phyloP scores from a whole-genome alignment of 2,113 vertebrate species.

The Cisticola juncidis region DNA sequence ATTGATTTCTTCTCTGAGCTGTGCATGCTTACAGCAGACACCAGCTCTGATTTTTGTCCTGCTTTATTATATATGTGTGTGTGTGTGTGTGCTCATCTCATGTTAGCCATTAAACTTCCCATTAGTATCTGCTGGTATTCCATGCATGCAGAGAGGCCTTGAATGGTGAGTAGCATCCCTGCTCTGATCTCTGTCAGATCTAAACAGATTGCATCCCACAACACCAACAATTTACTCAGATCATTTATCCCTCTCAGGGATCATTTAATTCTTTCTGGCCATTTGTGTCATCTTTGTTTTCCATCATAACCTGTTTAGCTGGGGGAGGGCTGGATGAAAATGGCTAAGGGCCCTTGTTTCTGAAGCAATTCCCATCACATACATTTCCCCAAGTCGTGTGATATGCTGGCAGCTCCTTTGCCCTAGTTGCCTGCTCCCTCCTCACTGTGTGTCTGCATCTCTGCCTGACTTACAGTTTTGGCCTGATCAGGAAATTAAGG shows the following conservation, averaged over 20 bases:
- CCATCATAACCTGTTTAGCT: neutral
- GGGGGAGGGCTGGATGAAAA: neutral
- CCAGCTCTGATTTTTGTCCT: neutral
- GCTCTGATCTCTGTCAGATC: neutral
- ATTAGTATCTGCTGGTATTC: neutral
- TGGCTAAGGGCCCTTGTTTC: neutral
- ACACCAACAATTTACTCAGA: neutral
- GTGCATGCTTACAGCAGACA: neutral
- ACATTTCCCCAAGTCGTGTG: neutral
- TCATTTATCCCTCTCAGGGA: neutral
- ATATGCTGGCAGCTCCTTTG: neutral
- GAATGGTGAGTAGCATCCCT: neutral
- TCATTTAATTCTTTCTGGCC: neutral
- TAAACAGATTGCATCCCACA: neutral
- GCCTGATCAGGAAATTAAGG: neutral
- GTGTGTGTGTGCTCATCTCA: neutral
- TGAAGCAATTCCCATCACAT: neutral
- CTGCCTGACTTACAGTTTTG: neutral
- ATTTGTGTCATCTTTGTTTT: neutral
- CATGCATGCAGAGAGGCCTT: neutral
- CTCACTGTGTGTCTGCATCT: neutral
- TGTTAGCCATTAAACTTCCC: neutral
- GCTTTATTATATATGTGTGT: neutral
- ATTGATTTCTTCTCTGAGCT: constrained; percentile 21
- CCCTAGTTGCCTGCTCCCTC: neutral